A percentile compares a stretch with the other conserved stretches of the same genome.
Conservation (phyloP, 2,113 vertebrate genomes). For the Sturnus vulgaris region DNA sequence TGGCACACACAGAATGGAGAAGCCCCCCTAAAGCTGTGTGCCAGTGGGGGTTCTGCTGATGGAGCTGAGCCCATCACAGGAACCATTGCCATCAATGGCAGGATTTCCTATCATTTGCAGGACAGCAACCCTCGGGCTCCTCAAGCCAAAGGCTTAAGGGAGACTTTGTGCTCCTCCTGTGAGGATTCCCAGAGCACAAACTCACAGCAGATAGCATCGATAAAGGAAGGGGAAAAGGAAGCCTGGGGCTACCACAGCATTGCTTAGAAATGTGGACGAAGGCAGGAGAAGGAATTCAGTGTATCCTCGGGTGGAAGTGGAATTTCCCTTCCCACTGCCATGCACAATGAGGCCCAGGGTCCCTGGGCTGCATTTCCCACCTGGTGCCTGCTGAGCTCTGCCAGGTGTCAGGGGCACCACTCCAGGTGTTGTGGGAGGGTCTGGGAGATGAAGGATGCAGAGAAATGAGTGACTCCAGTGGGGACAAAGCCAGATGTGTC, state of each 20-base stretch:
- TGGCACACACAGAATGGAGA: neutral
- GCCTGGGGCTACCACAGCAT: neutral
- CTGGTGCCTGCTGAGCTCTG: neutral
- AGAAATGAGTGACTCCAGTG: neutral
- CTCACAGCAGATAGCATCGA: neutral
- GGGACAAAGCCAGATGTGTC: neutral
- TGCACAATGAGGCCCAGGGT: neutral
- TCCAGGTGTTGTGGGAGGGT: neutral
- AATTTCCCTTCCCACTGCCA: neutral
- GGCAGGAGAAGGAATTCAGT: neutral
- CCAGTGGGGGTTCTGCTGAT: neutral
- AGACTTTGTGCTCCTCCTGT: neutral
- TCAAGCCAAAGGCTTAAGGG: neutral
- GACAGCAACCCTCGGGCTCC: neutral
- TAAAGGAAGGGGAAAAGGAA: constrained; percentile 32
- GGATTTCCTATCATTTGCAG: constrained; percentile 29
- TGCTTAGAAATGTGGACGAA: neutral
- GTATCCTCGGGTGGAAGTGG: neutral
- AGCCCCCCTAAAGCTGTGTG: neutral
- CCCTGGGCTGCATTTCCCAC: neutral
- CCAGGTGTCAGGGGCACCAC: neutral
- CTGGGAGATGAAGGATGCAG: neutral
- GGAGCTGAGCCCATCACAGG: neutral
- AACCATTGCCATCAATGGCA: constrained; percentile 17
- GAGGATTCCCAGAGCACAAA: neutral